Percentiles rank a stretch among this genome's conserved stretches.
Evolutionary conservation across 2,113 vertebrate species (phyloP).

Genomic region (Pelvicachromis taeniatus): DNA sequence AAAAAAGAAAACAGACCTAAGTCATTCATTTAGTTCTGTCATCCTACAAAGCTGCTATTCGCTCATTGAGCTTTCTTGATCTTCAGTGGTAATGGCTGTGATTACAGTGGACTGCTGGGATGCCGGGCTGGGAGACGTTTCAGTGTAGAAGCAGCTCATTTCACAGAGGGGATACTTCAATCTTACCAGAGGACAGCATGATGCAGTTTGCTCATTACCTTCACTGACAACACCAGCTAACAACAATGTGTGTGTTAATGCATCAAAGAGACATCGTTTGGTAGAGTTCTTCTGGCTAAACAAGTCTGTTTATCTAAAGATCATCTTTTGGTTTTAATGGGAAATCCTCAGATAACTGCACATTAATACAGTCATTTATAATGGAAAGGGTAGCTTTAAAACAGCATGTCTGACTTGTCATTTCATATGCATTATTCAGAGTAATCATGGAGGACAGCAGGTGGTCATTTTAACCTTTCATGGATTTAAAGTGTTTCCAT

Average conservation of each 20-base stretch:
- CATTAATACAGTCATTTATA: constrained; percentile 2
- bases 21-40: neutral
- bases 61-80: neutral
- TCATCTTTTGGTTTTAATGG: neutral
- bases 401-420: neutral
- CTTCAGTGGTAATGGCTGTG: neutral
- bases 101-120: neutral
- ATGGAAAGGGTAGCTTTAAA: neutral
- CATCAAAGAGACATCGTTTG: neutral
- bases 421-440: constrained; percentile 34
- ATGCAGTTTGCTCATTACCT: neutral
- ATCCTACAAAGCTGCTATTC: neutral
- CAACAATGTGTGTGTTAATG: neutral
- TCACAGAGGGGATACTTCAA: neutral
- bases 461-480: constrained; percentile 34
- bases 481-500: constrained; percentile 22
- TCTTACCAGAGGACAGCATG: neutral
- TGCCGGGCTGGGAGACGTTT: neutral
- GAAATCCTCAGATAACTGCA: neutral
- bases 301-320: neutral
- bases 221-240: neutral
- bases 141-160: neutral
- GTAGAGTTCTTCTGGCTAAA: neutral
- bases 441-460: neutral
- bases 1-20: neutral